Evolutionary conservation across 1,140 invertebrate genomes (phyloP).

Genomic region (Pseudomyrmex flavicornis): DNA sequence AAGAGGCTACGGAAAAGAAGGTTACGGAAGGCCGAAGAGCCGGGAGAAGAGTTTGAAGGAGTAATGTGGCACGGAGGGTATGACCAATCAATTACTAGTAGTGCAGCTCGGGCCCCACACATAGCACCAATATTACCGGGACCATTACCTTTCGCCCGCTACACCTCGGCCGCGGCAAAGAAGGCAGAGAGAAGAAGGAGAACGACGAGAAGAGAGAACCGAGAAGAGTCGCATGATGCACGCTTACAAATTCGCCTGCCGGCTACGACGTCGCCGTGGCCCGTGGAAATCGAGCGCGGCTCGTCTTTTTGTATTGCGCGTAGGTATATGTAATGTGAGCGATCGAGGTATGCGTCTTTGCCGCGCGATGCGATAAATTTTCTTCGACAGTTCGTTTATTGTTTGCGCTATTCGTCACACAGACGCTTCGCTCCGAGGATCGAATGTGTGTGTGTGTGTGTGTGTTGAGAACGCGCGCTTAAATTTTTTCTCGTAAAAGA

Average conservation of each 20-base stretch:
- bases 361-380: constrained; percentile 39
- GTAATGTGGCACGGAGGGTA: constrained; percentile 78
- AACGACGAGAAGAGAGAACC: constrained; percentile 3
- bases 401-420: background rate
- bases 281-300: constrained; percentile 61
- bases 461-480: constrained; percentile 8
- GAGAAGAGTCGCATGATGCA: constrained; percentile 73
- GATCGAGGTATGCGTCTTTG: constrained; percentile 16
- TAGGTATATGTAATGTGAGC: constrained; percentile 29
- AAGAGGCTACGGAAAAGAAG: constrained; percentile 59
- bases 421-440: background rate
- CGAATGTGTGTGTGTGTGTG: background rate
- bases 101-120: constrained; percentile 79
- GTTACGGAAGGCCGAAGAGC: constrained; percentile 72
- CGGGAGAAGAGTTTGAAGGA: constrained; percentile 76
- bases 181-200: constrained; percentile 13
- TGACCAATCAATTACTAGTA: constrained; percentile 82
- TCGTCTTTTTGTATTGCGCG: constrained; percentile 44
- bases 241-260: constrained; percentile 75
- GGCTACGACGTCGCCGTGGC: constrained; percentile 57
- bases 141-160: constrained; percentile 79
- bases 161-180: constrained; percentile 66
- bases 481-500: background rate
- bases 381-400: constrained; percentile 51
- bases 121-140: constrained; percentile 79